These are phyloP conservation scores for Melanogrammus aeglefinus DNA, from an alignment of 2,797 vertebrate genomes.

Conservation along the genomic window DNA sequence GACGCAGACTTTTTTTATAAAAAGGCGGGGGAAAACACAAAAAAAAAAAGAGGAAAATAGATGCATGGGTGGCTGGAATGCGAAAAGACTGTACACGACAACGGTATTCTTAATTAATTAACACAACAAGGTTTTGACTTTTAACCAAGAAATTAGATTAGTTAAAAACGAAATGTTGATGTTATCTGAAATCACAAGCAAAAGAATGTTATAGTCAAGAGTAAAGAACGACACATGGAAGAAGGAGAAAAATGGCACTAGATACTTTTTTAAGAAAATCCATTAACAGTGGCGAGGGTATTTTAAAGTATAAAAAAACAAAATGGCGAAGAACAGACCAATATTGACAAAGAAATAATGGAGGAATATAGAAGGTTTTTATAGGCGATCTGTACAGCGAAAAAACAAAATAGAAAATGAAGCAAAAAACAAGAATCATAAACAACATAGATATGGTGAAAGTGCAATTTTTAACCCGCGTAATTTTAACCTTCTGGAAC, in stretches of 20 bases:
- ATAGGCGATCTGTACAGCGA: not conserved
- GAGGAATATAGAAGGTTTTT: fast-evolving
- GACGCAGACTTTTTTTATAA: slow-evolving; percentile 39
- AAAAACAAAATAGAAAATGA: fast-evolving
- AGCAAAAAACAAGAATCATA: not conserved
- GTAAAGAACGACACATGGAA: slow-evolving; percentile 17
- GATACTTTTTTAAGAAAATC: slow-evolving; percentile 31
- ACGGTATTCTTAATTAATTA: slow-evolving; percentile 27
- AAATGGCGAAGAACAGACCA: not conserved
- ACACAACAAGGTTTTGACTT: slow-evolving; percentile 16
- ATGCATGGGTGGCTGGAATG: slow-evolving; percentile 36
- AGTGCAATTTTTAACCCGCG: not conserved
- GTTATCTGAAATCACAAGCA: not conserved
- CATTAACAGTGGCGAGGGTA: not conserved
- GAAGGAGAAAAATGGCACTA: slow-evolving; percentile 4
- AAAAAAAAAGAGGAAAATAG: no score
- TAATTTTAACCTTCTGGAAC: not conserved
- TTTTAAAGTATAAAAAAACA: not conserved
- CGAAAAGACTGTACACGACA: slow-evolving; percentile 33
- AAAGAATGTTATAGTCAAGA: slow-evolving; percentile 28
- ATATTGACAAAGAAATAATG: not conserved
- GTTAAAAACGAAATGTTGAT: slow-evolving; percentile 13
- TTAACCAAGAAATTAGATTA: slow-evolving; percentile 22
- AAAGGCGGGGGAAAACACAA: slow-evolving; percentile 1
- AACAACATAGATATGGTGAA: not conserved